These are phyloP conservation scores for Crotalus viridis DNA, from an alignment of 2,113 vertebrate genomes.

Conservation along the genomic window DNA sequence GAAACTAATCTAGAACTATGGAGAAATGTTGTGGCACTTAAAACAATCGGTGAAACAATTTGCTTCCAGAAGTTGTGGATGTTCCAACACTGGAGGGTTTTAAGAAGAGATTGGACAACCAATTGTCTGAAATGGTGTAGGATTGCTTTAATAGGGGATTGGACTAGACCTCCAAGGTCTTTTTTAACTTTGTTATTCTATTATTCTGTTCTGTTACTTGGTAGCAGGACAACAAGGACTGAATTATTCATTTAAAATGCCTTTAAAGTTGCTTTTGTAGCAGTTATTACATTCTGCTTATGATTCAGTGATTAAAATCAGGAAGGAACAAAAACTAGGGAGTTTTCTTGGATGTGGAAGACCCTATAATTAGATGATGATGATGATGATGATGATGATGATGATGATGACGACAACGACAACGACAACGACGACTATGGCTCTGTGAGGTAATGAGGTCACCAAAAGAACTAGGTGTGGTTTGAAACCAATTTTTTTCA, in stretches of 20 bases:
- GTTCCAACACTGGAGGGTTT: background rate
- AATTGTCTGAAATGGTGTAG: background rate
- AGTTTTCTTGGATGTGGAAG: too few species aligned
- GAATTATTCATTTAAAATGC: background rate
- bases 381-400: background rate
- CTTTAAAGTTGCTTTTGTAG: background rate
- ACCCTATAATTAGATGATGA: too few species aligned
- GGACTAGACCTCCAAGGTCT: background rate
- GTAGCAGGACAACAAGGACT: background rate
- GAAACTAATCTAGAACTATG: background rate
- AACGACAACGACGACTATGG: background rate
- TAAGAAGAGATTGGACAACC: background rate
- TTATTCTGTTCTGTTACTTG: background rate
- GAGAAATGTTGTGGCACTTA: background rate
- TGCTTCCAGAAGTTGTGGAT: background rate
- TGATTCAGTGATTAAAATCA: too few species aligned
- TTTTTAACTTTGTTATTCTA: background rate
- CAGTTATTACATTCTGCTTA: too few species aligned
- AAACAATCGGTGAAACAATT: background rate
- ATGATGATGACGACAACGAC: background rate
- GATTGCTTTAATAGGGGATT: background rate
- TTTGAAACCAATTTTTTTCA: background rate
- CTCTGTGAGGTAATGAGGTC: background rate
- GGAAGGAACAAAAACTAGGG: too few species aligned
- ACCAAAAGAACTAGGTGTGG: background rate